Base-by-base conservation (phyloP, 2,888 invertebrate species). In the Elegia similella region DNA sequence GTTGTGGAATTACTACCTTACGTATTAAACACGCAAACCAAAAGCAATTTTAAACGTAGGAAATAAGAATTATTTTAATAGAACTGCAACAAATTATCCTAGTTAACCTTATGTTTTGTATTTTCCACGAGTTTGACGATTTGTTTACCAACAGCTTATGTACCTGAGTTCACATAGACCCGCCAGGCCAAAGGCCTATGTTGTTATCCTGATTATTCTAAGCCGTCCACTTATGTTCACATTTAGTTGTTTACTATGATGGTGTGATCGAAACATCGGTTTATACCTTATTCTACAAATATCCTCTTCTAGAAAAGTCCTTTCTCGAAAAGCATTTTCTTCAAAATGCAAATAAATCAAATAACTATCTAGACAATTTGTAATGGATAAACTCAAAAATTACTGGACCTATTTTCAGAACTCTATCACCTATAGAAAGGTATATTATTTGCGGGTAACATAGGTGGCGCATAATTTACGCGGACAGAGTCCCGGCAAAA, bases 221-320 rank as follows among this genome's bases (percentile, higher is more conserved):
- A 82, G 78, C 89, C 90, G 90, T 89, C 90, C 89, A 88, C 78
- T 84, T 78, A 73, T 77, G 79, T 84, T 86, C 65, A 76, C 75
- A 62, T 77, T 80, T 73, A 63, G 60, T 83, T 83, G 61, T 55
- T 75, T 69, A 72, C 72, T 60, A 65, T 62, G 60, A 58, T 58
- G 48, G 62, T 62, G 68, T 23, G 23, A 23, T 2, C 23, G 23
- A 23, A 2, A 3, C 23, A 23, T 23, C 23, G 23, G 2, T 5
- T 23, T 23, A 23, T 3, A 23, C 5, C 2, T 23, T 23, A n/a
- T 23, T 23, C 5, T 23, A 23, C 23, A 23, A 23, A 23, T 23
- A 23, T 23, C 23, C 23, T 23, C 23, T 3, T 23, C 5, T 23
- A 23, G 23, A 23, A 23, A 23, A 3, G 23, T 23, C 23, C 23